These are phyloP conservation scores for Sebastes matsubarae DNA, from an alignment of 2,797 vertebrate genomes.

Conservation along the genomic window DNA sequence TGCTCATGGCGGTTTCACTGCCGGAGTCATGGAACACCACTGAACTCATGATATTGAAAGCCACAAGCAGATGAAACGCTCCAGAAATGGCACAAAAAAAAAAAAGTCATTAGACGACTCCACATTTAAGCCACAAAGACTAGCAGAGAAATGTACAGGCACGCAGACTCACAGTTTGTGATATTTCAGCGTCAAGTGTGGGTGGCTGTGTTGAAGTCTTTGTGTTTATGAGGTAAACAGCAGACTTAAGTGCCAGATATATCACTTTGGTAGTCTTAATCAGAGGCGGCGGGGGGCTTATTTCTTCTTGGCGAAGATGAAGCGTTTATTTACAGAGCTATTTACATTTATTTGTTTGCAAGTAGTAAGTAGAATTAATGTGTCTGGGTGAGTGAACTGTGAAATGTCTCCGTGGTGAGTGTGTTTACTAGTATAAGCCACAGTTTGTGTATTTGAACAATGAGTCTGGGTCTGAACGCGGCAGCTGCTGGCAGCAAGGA, in stretches of 20 bases:
- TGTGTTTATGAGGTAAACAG: conserved; percentile 78
- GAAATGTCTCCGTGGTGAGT: conserved; percentile 57
- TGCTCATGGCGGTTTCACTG: conserved; percentile 13
- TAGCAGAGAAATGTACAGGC: conserved; percentile 22
- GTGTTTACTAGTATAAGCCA: conserved; percentile 34
- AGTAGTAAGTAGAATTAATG: conserved; percentile 75
- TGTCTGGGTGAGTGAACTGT: conserved; percentile 73
- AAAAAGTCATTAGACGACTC: conserved; percentile 24
- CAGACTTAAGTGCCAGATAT: conserved; percentile 78
- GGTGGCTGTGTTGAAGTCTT: conserved; percentile 68
- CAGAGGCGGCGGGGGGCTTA: conserved; percentile 72
- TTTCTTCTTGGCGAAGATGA: conserved; percentile 73
- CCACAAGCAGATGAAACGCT: conserved; percentile 12
- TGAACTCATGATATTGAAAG: conserved; percentile 31
- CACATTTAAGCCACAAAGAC: conserved; percentile 38
- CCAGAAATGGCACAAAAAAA: conserved; percentile 20
- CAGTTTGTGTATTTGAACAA: conserved; percentile 28
- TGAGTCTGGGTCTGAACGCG: conserved; percentile 1
- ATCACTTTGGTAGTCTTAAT: conserved; percentile 80
- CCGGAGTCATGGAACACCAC: conserved; percentile 13
- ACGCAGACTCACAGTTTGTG: conserved; percentile 35
- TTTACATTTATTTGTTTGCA: conserved; percentile 78
- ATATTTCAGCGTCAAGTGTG: conserved; percentile 65
- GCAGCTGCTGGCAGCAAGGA: neutral
- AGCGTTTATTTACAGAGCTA: conserved; percentile 79